A percentile compares a stretch with the other conserved stretches of the same genome.
These are phyloP conservation scores for Cephalopachus bancanus DNA, from an alignment of 2,797 vertebrate genomes.

Conservation along the genomic window DNA sequence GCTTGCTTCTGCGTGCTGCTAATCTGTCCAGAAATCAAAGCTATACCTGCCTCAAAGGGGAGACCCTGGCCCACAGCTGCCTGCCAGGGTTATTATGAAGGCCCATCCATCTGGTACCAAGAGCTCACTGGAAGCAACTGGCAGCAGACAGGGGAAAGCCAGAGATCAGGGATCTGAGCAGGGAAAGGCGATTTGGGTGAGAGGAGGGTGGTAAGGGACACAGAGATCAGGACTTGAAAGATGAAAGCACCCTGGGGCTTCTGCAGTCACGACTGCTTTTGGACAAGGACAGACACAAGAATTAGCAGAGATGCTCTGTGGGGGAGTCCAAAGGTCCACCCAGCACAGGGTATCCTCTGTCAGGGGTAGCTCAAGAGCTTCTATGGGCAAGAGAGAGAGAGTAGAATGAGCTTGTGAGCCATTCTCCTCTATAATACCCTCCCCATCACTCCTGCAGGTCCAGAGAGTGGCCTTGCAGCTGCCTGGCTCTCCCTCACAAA, in stretches of 20 bases:
- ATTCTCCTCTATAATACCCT: conserved; percentile 21
- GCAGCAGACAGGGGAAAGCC: conserved; percentile 72
- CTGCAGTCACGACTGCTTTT: conserved; percentile 49
- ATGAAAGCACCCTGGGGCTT: conserved; percentile 69
- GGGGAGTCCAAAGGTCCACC: conserved; percentile 68
- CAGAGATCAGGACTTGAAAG: conserved; percentile 77
- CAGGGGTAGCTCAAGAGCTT: conserved; percentile 59
- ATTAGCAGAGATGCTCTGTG: conserved; percentile 57
- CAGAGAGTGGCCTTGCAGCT: conserved; percentile 27
- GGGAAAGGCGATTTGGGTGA: conserved; percentile 68
- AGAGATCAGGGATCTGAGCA: conserved; percentile 79
- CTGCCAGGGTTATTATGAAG: conserved; percentile 77
- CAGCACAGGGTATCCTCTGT: conserved; percentile 60
- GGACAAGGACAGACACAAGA: conserved; percentile 61
- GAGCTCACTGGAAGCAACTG: conserved; percentile 71
- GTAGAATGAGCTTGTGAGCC: conserved; percentile 5
- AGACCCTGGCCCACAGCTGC: conserved; percentile 71
- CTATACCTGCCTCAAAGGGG: conserved; percentile 75
- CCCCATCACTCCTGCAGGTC: conserved; percentile 15
- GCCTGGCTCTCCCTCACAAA: conserved; percentile 24
- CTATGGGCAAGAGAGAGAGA: conserved; percentile 53
- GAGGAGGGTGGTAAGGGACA: conserved; percentile 74
- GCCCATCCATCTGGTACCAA: conserved; percentile 53
- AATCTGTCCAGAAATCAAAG: conserved; percentile 84
- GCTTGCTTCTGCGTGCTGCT: conserved; percentile 74